Conservation (phyloP, 2,888 invertebrate genomes). For the Rhaphigaster nebulosa region DNA sequence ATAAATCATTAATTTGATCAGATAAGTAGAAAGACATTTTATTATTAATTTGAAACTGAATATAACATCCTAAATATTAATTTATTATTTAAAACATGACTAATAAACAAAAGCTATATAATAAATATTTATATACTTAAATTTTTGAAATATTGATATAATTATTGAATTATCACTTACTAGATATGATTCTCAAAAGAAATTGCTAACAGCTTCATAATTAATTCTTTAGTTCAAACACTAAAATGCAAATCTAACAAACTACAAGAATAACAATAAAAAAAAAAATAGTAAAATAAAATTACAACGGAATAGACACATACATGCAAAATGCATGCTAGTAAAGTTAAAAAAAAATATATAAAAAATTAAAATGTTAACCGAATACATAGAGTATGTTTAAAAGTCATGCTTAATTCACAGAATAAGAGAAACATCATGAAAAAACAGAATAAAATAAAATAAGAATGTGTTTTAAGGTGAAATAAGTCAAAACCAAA, state of each 20-base stretch:
- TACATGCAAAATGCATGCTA: conserved; percentile 55
- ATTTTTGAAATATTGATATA: background rate
- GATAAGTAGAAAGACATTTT: background rate
- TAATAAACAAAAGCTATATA: background rate
- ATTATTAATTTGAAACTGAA: conserved; percentile 42
- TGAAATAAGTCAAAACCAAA: conserved; percentile 46
- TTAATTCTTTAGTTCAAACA: conserved; percentile 48
- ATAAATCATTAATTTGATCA: background rate
- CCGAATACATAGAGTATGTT: conserved; percentile 43
- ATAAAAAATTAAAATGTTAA: conserved; percentile 50
- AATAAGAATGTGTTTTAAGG: background rate
- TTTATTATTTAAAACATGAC: conserved; percentile 16
- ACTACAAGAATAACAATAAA: conserved; percentile 49
- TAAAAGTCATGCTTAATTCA: conserved; percentile 47
- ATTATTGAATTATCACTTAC: background rate
- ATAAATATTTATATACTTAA: background rate
- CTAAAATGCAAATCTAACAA: conserved; percentile 60
- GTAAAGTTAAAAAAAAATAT: conserved; percentile 67
- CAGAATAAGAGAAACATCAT: conserved; percentile 19
- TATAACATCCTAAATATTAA: conserved; percentile 58
- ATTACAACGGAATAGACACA: conserved; percentile 35
- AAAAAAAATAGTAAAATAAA: background rate
- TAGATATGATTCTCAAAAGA: background rate
- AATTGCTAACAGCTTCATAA: conserved; percentile 9
- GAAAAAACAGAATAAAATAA: conserved; percentile 27